phyloP scores from a whole-genome alignment of 2,113 vertebrate species.

The Thalassoma bifasciatum region DNA sequence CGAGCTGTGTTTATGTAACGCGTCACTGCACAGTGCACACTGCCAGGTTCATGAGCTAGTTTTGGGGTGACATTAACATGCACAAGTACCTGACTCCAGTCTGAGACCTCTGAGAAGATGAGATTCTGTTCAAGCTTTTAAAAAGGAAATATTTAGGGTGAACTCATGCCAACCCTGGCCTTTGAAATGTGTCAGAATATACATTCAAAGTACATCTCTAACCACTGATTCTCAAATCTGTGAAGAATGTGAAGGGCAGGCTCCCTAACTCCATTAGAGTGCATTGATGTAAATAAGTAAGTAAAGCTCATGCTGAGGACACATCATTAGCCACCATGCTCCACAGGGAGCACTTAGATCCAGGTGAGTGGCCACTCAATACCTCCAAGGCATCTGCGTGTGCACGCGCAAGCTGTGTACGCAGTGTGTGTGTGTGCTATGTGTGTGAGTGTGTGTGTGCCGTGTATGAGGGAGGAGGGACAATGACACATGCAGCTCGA shows the following conservation, averaged over 20 bases:
- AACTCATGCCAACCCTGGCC: not conserved
- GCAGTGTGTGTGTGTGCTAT: constrained; percentile 17
- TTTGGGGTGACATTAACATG: constrained; percentile 6
- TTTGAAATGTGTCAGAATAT: not conserved
- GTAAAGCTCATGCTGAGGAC: constrained; percentile 82
- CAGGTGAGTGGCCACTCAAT: constrained; percentile 79
- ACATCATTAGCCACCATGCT: constrained; percentile 79
- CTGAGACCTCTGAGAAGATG: not conserved
- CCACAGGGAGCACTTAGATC: constrained; percentile 77
- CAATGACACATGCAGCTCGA: constrained; percentile 78
- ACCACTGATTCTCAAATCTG: constrained; percentile 10
- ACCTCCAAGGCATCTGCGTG: constrained; percentile 67
- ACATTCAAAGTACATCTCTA: not conserved
- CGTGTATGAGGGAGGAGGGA: constrained; percentile 51
- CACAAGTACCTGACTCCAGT: not conserved
- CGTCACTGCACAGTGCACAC: constrained; percentile 3
- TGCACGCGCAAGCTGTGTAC: constrained; percentile 3
- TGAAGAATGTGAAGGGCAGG: constrained; percentile 27
- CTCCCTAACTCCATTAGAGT: constrained; percentile 55
- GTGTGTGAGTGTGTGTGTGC: constrained; percentile 37
- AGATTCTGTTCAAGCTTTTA: not conserved
- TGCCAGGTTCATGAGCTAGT: not conserved
- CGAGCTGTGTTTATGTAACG: constrained; percentile 27
- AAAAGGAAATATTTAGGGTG: not conserved
- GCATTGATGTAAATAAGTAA: constrained; percentile 81